Percentiles rank a stretch among this genome's conserved stretches.
Conservation (phyloP, 1,140 invertebrate species). For the Aphaenogaster rudis region DNA sequence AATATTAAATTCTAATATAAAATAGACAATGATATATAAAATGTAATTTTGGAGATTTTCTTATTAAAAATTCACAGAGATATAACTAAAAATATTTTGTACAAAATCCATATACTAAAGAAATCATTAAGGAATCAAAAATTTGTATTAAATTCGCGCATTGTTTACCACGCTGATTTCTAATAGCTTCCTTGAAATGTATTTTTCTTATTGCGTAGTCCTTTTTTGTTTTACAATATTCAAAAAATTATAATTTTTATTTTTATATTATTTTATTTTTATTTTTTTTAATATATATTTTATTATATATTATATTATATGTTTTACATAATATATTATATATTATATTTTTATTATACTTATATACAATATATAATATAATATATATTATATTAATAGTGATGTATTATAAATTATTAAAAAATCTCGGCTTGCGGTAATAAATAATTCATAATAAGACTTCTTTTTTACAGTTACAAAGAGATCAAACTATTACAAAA, state of each 20-base stretch:
- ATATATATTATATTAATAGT: not conserved
- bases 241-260: not conserved
- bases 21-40: not conserved
- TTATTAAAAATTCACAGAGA: slow-evolving; percentile 17
- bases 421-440: not conserved
- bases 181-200: no score
- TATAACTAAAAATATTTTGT: not conserved
- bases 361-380: no score
- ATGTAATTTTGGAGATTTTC: not conserved
- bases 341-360: no score
- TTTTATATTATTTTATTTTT: not conserved
- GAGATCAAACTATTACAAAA: slow-evolving; percentile 29
- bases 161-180: no score
- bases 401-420: slow-evolving; percentile 3
- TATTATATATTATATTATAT: no score
- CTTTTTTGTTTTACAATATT: no score
- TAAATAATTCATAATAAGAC: not conserved
- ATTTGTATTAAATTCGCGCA: no score
- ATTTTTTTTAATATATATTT: no score
- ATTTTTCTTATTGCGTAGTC: no score
- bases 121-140: not conserved
- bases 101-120: slow-evolving; percentile 4
- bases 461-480: not conserved
- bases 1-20: not conserved
- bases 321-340: no score